phyloP scores from a whole-genome alignment of 2,888 invertebrate species.

The Anorthoa munda region DNA sequence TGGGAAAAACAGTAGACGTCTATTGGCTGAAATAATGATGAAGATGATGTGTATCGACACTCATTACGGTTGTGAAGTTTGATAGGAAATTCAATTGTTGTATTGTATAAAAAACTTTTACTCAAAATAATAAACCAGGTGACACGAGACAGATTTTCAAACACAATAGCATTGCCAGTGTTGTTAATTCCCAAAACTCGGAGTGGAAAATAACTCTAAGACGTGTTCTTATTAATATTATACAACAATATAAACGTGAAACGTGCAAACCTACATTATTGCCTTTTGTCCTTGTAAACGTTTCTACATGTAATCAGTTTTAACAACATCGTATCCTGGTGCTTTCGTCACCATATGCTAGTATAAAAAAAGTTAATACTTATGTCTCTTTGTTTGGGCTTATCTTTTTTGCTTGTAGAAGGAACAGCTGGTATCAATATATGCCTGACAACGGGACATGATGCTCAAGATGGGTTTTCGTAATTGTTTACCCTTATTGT shows the following conservation, averaged over 20 bases:
- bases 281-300: neutral
- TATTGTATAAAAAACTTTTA: neutral
- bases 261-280: neutral
- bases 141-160: neutral
- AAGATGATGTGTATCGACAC: no score
- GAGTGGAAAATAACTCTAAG: conserved; percentile 4
- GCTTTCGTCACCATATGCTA: neutral
- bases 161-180: neutral
- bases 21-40: no score
- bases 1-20: no score
- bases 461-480: neutral
- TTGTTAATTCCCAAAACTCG: conserved; percentile 8
- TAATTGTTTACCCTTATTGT: no score
- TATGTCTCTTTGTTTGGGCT: neutral
- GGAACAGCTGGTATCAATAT: neutral
- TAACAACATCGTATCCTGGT: conserved; percentile 8
- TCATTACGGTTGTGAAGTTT: no score
- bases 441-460: neutral
- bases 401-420: neutral
- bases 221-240: conserved; percentile 20
- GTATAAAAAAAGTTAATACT: conserved; percentile 1
- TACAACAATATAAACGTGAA: neutral
- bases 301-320: conserved; percentile 9
- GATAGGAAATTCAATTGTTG: no score
- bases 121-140: neutral